Conservation (phyloP, 2,113 vertebrate genomes). For the Paralichthys olivaceus region DNA sequence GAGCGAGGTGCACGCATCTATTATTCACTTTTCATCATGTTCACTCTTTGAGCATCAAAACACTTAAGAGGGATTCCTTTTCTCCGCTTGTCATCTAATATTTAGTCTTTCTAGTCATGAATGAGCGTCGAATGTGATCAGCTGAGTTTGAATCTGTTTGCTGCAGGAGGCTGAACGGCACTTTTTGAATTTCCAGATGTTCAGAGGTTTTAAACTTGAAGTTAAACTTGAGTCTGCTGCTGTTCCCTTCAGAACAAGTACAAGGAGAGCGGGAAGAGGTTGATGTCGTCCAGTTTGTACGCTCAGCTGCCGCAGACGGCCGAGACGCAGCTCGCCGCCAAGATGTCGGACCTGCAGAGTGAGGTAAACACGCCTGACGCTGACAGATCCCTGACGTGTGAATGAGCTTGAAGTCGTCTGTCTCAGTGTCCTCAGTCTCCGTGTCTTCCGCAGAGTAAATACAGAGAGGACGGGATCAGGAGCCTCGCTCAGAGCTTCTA, state of each 20-base stretch:
- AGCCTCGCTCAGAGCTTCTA: conserved; percentile 58
- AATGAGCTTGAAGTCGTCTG: not conserved
- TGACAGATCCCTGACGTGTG: not conserved
- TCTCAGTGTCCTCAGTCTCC: not conserved
- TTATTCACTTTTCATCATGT: conserved; percentile 2
- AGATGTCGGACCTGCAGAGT: conserved; percentile 75
- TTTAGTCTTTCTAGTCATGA: too few relatives aligned
- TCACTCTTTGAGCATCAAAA: too few relatives aligned
- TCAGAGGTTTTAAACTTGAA: not conserved
- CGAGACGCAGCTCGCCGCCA: conserved; percentile 74
- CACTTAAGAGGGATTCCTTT: too few relatives aligned
- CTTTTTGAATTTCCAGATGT: too few relatives aligned
- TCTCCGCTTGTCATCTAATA: too few relatives aligned
- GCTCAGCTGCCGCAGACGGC: conserved; percentile 76
- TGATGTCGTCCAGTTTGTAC: conserved; percentile 67
- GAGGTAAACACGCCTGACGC: conserved; percentile 42
- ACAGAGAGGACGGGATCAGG: conserved; percentile 58
- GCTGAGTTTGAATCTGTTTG: too few relatives aligned
- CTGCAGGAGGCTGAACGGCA: too few relatives aligned
- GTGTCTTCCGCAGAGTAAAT: conserved; percentile 62
- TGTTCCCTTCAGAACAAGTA: conserved; percentile 68
- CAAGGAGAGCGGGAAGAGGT: conserved; percentile 56
- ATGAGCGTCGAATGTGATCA: too few relatives aligned
- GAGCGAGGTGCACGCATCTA: conserved; percentile 77
- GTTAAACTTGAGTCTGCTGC: not conserved